phyloP scores from a whole-genome alignment of 2,888 invertebrate species.

The Oithona nana region DNA sequence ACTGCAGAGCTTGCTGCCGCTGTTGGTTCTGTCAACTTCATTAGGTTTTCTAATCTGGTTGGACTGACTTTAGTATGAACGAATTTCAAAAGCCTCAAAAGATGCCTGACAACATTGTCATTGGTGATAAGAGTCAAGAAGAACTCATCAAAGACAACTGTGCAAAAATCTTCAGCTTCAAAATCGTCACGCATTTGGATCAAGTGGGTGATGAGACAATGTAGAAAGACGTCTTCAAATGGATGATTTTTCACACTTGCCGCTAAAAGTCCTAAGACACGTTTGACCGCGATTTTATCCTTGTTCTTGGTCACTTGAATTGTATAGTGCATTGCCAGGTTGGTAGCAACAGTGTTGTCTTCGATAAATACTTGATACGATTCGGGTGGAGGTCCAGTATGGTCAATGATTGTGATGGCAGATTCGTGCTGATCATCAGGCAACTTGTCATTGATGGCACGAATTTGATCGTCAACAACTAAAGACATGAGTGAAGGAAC shows the following conservation, averaged over 20 bases:
- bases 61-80: constrained; percentile 8
- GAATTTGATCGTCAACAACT: constrained; percentile 50
- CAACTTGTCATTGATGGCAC: constrained; percentile 52
- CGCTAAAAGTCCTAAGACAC: constrained; percentile 72
- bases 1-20: neutral
- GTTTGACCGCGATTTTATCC: constrained; percentile 56
- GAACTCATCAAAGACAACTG: constrained; percentile 85
- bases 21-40: constrained; percentile 5
- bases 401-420: constrained; percentile 78
- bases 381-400: constrained; percentile 74
- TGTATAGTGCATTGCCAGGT: constrained; percentile 85
- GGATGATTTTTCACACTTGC: constrained; percentile 78
- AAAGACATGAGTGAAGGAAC: constrained; percentile 78
- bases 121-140: constrained; percentile 70
- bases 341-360: constrained; percentile 49
- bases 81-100: constrained; percentile 44
- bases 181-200: constrained; percentile 70
- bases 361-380: constrained; percentile 54
- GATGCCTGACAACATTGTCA: constrained; percentile 78
- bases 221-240: constrained; percentile 84
- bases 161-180: constrained; percentile 79
- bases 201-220: constrained; percentile 46
- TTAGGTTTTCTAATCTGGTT: constrained; percentile 6
- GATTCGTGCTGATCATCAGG: constrained; percentile 84
- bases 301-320: constrained; percentile 62